phyloP scores from a whole-genome alignment of 2,888 invertebrate genomes.

The Drosophila rubida region DNA sequence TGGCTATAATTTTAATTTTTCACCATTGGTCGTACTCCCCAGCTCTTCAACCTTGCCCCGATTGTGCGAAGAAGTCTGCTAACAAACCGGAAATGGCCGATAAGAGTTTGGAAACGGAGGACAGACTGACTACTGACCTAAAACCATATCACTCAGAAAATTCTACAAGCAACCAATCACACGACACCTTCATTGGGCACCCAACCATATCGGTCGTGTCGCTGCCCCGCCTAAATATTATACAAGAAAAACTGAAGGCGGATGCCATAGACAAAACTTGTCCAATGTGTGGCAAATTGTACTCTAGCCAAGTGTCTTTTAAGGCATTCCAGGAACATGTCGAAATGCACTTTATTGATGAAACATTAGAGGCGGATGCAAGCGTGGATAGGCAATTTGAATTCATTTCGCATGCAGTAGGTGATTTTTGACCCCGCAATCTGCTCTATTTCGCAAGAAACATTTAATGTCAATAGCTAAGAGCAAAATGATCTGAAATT shows the following conservation, averaged over 20 bases:
- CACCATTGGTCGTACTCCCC: not conserved
- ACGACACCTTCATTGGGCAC: conserved; percentile 33
- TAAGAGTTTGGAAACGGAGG: conserved; percentile 84
- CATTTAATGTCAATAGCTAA: conserved; percentile 65
- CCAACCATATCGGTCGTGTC: conserved; percentile 19
- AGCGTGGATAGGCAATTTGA: conserved; percentile 87
- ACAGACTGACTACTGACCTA: conserved; percentile 66
- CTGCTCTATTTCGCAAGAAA: conserved; percentile 82
- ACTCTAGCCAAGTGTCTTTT: conserved; percentile 87
- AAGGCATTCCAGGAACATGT: conserved; percentile 90
- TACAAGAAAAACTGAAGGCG: conserved; percentile 81
- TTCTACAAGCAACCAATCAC: conserved; percentile 12
- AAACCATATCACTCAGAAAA: conserved; percentile 41
- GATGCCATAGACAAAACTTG: conserved; percentile 87
- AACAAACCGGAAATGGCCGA: conserved; percentile 84
- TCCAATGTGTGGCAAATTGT: conserved; percentile 90
- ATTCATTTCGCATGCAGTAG: conserved; percentile 84
- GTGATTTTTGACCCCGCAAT: conserved; percentile 84
- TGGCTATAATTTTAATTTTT: not conserved
- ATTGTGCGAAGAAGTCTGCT: conserved; percentile 76
- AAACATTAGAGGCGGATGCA: conserved; percentile 85
- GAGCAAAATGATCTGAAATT: not conserved
- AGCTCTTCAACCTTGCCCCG: conserved; percentile 80
- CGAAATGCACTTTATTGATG: conserved; percentile 90
- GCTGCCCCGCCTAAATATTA: conserved; percentile 79